Percentiles rank a stretch among this genome's conserved stretches.
Evolutionary conservation across 2,113 vertebrate genomes (phyloP).

Genomic region (Saimiri boliviensis): DNA sequence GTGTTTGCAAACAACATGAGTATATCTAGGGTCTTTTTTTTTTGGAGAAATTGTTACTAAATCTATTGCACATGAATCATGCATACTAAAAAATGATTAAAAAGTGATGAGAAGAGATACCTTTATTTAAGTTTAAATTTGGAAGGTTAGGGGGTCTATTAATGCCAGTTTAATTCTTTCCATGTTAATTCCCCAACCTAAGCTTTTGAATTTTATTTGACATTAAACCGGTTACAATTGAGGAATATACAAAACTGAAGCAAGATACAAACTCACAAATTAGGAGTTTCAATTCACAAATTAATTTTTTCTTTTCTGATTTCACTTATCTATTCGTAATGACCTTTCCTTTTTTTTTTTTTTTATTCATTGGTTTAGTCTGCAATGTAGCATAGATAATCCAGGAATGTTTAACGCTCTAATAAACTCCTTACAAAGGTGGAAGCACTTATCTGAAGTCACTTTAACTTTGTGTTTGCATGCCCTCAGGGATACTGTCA

Average conservation of each 20-base stretch:
- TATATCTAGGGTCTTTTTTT: neutral
- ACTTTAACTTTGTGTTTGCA: neutral
- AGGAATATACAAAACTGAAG: neutral
- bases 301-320: neutral
- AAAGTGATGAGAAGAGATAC: neutral
- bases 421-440: neutral
- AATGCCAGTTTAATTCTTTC: constrained; percentile 30
- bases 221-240: neutral
- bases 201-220: constrained; percentile 26
- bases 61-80: neutral
- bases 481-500: neutral
- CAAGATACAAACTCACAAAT: neutral
- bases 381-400: neutral
- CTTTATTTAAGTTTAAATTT: constrained; percentile 23
- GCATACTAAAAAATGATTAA: constrained; percentile 5
- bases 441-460: neutral
- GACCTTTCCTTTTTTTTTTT: neutral
- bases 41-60: neutral
- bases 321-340: constrained; percentile 35
- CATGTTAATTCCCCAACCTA: constrained; percentile 26
- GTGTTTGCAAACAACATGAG: neutral
- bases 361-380: constrained; percentile 42
- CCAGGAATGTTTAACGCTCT: constrained; percentile 59
- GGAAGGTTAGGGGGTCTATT: neutral
- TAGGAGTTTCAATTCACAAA: neutral